Evolutionary conservation across 2,797 vertebrate species (phyloP).

Genomic region (Vespertilio murinus): DNA sequence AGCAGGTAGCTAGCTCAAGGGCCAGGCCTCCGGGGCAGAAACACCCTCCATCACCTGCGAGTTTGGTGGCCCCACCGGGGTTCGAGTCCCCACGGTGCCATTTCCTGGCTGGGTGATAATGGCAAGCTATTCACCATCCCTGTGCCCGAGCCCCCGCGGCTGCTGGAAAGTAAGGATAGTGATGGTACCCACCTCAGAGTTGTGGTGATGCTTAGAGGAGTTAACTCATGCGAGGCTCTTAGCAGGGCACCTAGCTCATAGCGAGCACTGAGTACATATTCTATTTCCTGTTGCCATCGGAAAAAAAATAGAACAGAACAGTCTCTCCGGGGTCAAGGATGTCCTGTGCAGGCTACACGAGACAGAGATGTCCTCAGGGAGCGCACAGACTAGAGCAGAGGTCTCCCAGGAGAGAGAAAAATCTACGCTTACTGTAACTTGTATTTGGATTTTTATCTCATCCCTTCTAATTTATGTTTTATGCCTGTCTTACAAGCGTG

Average conservation of each 20-base stretch:
- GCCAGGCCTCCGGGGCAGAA: not conserved
- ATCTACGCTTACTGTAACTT: not conserved
- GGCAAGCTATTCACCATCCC: not conserved
- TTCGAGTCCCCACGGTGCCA: not conserved
- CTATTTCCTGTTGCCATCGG: not conserved
- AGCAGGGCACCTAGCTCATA: not conserved
- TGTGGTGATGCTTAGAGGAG: not conserved
- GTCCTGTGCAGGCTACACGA: not conserved
- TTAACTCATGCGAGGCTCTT: not conserved
- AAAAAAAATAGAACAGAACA: not conserved
- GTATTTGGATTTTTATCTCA: slow-evolving; percentile 23
- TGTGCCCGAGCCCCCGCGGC: not conserved
- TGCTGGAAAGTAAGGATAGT: not conserved
- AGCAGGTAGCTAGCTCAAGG: not conserved
- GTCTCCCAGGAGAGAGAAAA: not conserved
- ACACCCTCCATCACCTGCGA: accelerated
- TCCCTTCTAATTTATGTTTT: slow-evolving; percentile 32
- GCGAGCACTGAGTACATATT: not conserved
- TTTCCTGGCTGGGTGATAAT: not conserved
- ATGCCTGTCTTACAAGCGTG: not conserved
- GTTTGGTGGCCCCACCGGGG: not conserved
- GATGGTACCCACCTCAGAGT: not conserved
- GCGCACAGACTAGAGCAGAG: not conserved
- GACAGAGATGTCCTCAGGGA: not conserved
- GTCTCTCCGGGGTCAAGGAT: not conserved